Evolutionary conservation across 2,888 invertebrate genomes (phyloP), one percentile per base, ranked within the genome.

Genomic region (Machimus atricapillus): DNA sequence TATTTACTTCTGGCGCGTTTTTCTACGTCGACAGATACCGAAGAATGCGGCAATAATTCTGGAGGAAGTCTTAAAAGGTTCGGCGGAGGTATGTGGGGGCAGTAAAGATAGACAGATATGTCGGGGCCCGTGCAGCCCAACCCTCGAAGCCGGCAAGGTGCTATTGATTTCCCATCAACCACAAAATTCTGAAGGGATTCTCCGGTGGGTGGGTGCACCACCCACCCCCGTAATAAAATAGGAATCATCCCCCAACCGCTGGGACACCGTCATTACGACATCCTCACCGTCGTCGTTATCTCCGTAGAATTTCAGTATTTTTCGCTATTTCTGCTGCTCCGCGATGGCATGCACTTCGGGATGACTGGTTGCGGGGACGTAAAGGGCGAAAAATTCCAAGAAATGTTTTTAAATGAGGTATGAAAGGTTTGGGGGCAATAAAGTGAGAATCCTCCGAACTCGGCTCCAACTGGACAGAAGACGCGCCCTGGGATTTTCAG

Each of bases 101-200:
- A 76, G 40, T 76, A 76, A 34, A 34, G 37, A 76, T 34, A 76
- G 27, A 76, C n/a, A 34, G 37, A 76, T 34, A 76, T 34, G 34
- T 40, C 37, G 31, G 14, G 27, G 14, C n/a, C 19, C 14, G 14
- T 76, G 37, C 34, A 76, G n/a, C n/a, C 34, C n/a, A 74, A 7
- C n/a, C 37, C n/a, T 31, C 9, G 23, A 14, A 76, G 76, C n/a
- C 76, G 66, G 14, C 2, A 23, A 19, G 76, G 27, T 27, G 34
- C 19, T 76, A 76, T 76, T 76, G 76, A 76, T 76, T 76, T 76
- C 76, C 76, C 27, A 76, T 76, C 76, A 76, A 76, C 37, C 37
- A 9, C 66, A 76, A 76, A 19, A 19, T 76, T 76, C 37, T 12
- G 40, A 76, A 76, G 40, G 34, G 37, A 76, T 76, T 40, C 76